These are phyloP conservation scores for Cataglyphis livida DNA, from an alignment of 2,888 invertebrate genomes.

Conservation along the genomic window DNA sequence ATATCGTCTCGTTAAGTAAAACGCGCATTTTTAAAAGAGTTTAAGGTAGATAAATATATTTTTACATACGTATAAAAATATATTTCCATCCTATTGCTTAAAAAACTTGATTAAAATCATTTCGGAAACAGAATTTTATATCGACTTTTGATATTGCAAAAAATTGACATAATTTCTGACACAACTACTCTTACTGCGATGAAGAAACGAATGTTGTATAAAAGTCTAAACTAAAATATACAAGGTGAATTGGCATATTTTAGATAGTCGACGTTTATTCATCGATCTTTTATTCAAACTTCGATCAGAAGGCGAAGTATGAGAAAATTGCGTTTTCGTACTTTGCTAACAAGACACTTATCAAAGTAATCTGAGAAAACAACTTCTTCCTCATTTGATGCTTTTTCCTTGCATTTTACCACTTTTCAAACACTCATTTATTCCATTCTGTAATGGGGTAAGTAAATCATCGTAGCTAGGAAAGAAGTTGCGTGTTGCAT, in stretches of 20 bases:
- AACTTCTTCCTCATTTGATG: constrained; percentile 42
- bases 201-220: neutral
- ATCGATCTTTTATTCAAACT: constrained; percentile 67
- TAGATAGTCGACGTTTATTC: constrained; percentile 44
- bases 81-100: neutral
- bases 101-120: neutral
- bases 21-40: neutral
- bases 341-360: constrained; percentile 58
- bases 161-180: constrained; percentile 18
- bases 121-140: constrained; percentile 8
- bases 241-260: constrained; percentile 11
- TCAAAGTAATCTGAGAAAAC: constrained; percentile 58
- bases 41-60: neutral
- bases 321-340: constrained; percentile 56
- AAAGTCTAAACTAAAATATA: neutral
- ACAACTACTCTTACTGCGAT: neutral
- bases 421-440: constrained; percentile 29
- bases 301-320: constrained; percentile 46
- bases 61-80: neutral
- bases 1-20: neutral
- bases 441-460: neutral
- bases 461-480: neutral
- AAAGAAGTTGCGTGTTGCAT: neutral
- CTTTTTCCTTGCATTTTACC: constrained; percentile 27
- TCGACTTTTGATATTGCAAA: constrained; percentile 16